Conservation (phyloP, 2,888 invertebrate species). For the Tethea ocularis region DNA sequence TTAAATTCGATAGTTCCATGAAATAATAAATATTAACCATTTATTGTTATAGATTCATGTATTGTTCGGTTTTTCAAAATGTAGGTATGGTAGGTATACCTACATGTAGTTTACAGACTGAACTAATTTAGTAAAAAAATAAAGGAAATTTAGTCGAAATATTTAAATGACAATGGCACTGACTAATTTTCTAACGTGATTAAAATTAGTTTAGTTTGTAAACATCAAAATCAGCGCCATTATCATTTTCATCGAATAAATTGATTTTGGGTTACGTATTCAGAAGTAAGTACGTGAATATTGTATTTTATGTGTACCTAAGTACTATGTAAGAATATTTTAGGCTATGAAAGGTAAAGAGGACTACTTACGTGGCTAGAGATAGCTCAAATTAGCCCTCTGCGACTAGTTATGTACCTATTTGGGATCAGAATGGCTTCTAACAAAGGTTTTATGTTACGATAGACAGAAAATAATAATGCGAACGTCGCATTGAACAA, state of each 20-base stretch:
- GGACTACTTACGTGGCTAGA: background rate
- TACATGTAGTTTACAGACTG: too few species aligned
- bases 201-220: too few species aligned
- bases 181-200: too few species aligned
- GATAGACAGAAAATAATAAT: background rate
- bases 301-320: background rate
- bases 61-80: too few species aligned
- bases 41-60: background rate
- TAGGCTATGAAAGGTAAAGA: background rate
- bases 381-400: conserved; percentile 2
- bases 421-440: conserved; percentile 18
- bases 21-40: background rate
- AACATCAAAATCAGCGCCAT: too few species aligned
- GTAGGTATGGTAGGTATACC: too few species aligned
- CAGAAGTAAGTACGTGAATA: background rate
- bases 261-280: conserved; percentile 4
- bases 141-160: too few species aligned
- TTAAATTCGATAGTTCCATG: background rate
- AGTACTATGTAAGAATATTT: background rate
- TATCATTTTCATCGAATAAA: background rate
- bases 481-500: too few species aligned
- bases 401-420: conserved; percentile 16
- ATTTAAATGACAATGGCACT: too few species aligned
- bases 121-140: too few species aligned
- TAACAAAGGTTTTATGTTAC: conserved; percentile 5